phyloP scores from a whole-genome alignment of 2,797 vertebrate species.

The Cygnus olor region DNA sequence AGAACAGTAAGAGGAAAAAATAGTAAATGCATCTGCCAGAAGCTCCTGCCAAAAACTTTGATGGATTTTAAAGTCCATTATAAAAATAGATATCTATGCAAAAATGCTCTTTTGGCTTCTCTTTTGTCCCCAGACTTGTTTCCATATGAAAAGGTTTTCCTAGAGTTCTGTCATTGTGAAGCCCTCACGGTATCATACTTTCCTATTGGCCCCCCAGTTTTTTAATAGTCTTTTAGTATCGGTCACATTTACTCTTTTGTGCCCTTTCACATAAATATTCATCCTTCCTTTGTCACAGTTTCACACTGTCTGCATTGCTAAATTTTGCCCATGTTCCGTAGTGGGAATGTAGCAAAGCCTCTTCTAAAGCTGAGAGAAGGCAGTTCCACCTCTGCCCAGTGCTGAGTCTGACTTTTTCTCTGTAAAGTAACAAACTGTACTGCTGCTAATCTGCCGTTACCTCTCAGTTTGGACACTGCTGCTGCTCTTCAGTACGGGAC shows the following conservation, averaged over 20 bases:
- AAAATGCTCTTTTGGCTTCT: not conserved
- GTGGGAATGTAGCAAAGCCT: not conserved
- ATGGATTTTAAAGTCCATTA: not conserved
- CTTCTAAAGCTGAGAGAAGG: not conserved
- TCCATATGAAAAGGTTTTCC: not conserved
- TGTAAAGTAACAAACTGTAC: not conserved
- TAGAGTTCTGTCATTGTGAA: not conserved
- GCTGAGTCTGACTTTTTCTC: slow-evolving; percentile 6
- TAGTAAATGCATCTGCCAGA: not conserved
- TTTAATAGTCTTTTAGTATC: not conserved
- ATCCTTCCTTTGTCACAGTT: not conserved
- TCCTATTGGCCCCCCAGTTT: not conserved
- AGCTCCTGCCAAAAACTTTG: not conserved
- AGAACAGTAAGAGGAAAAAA: not conserved
- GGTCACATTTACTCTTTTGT: accelerated
- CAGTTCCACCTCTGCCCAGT: not conserved
- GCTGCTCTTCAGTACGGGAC: not conserved
- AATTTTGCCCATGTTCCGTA: not conserved
- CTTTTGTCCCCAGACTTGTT: not conserved
- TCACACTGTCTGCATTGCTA: not conserved
- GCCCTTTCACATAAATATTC: not conserved
- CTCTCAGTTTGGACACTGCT: not conserved
- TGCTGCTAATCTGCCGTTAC: not conserved
- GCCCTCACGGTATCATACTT: not conserved
- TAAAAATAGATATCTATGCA: not conserved